Conservation (phyloP, 2,113 vertebrate genomes). For the Pygathrix nemaeus region DNA sequence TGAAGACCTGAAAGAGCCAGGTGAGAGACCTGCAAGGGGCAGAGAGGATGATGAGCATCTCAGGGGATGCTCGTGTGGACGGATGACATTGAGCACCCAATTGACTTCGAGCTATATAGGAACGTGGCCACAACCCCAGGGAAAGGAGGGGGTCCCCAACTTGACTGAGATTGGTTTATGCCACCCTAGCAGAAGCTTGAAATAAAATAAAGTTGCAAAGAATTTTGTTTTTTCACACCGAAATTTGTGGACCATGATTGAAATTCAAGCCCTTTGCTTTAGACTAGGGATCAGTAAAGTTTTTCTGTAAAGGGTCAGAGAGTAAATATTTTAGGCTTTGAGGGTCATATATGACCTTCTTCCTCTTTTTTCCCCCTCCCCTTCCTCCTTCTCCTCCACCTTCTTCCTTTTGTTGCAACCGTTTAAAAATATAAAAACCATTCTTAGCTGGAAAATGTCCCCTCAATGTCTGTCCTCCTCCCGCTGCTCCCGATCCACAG, state of each 20-base stretch:
- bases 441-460: background rate
- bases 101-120: background rate
- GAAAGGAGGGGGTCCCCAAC: background rate
- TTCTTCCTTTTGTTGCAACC: background rate
- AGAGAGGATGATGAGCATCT: background rate
- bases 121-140: fast-evolving
- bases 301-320: background rate
- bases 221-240: background rate
- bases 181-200: background rate
- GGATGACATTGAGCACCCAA: background rate
- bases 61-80: background rate
- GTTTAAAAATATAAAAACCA: background rate
- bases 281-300: background rate
- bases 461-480: fast-evolving
- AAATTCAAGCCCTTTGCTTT: background rate
- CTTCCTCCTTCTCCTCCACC: background rate
- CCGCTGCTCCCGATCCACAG: background rate
- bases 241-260: background rate
- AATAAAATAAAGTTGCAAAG: background rate
- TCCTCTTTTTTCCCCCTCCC: background rate
- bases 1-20: background rate
- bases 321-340: background rate
- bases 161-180: background rate
- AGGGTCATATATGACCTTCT: no score
- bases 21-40: background rate